A percentile compares a stretch with the other conserved stretches of the same genome.
Conservation (phyloP, 2,113 vertebrate species). For the Aspidoscelis tigris region DNA sequence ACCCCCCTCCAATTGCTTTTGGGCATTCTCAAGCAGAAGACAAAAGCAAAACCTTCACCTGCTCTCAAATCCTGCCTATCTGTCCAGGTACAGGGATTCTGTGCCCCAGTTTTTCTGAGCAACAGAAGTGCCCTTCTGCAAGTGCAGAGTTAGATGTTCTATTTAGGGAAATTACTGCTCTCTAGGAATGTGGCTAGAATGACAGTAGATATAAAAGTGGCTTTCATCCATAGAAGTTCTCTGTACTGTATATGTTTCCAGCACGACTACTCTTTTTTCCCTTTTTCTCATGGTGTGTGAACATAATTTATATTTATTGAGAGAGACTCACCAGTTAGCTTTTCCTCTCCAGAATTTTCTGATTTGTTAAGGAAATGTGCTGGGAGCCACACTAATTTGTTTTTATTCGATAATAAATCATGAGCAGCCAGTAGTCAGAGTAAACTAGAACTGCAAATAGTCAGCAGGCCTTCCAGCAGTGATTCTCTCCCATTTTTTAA, state of each 20-base stretch:
- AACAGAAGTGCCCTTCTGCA: not conserved
- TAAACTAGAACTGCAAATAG: not conserved
- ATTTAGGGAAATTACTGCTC: too few species aligned
- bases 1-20: too few species aligned
- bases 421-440: not conserved
- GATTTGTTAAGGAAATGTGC: slow-evolving; percentile 3
- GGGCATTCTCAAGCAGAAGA: too few species aligned
- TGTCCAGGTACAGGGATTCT: too few species aligned
- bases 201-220: not conserved
- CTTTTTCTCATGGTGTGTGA: not conserved
- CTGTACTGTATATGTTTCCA: not conserved
- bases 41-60: too few species aligned
- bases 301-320: not conserved
- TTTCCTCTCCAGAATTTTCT: slow-evolving; percentile 12
- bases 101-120: not conserved
- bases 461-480: not conserved
- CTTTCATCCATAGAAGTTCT: not conserved
- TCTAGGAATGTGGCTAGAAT: not conserved
- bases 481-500: not conserved
- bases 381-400: accelerated
- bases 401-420: slow-evolving; percentile 13
- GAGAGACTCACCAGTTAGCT: not conserved
- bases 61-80: too few species aligned
- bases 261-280: not conserved
- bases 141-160: not conserved